A percentile compares a stretch with the other conserved stretches of the same genome.
phyloP scores from a whole-genome alignment of 2,888 invertebrate genomes.

The Endotricha flammealis region DNA sequence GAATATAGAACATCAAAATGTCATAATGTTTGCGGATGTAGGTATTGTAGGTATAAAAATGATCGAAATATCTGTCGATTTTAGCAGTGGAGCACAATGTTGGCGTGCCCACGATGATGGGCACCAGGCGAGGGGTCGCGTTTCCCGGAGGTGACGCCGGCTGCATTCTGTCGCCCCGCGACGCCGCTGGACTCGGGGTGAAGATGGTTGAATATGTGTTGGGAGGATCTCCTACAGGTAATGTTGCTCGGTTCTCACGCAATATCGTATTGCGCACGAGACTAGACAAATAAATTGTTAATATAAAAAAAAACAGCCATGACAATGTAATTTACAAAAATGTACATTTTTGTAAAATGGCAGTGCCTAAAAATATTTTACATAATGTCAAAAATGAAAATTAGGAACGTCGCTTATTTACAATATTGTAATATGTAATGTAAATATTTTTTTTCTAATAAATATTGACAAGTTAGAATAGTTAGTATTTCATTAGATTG shows the following conservation, averaged over 20 bases:
- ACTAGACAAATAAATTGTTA: too few species aligned
- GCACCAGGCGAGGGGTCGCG: slow-evolving; percentile 83
- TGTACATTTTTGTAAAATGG: too few species aligned
- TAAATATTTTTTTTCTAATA: neutral
- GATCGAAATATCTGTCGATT: slow-evolving; percentile 16
- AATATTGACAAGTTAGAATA: neutral
- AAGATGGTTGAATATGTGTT: slow-evolving; percentile 99
- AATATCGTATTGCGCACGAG: too few species aligned
- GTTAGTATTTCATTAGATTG: neutral
- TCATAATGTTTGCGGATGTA: too few species aligned
- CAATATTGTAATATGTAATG: too few species aligned
- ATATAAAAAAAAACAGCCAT: too few species aligned
- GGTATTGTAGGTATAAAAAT: slow-evolving; percentile 3
- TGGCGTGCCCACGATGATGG: slow-evolving; percentile 78
- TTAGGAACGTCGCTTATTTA: too few species aligned
- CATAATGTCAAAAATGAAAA: too few species aligned
- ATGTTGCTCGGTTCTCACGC: too few species aligned
- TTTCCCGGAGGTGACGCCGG: slow-evolving; percentile 81
- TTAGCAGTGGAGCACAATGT: slow-evolving; percentile 68
- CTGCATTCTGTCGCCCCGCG: slow-evolving; percentile 86
- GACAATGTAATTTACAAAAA: too few species aligned
- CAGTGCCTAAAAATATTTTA: too few species aligned
- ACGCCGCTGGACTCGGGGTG: slow-evolving; percentile 95
- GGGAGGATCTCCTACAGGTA: slow-evolving; percentile 91
- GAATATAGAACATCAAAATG: too few species aligned